phyloP scores from a whole-genome alignment of 2,888 invertebrate genomes.

The Autographa pulchrina region DNA sequence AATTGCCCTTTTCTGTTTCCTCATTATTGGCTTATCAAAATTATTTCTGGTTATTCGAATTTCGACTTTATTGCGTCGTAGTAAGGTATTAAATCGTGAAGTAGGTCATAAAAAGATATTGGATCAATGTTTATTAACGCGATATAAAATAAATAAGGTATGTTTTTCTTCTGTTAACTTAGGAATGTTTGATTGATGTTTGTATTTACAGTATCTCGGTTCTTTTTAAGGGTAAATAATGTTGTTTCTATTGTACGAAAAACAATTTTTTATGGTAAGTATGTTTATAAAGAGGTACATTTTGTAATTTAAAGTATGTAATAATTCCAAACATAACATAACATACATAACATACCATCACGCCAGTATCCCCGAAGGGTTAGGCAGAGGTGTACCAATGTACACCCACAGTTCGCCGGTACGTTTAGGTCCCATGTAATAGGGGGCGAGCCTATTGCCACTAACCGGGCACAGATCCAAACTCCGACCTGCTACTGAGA shows the following conservation, averaged over 20 bases:
- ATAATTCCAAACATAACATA: no score
- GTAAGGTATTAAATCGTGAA: conserved; percentile 1
- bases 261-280: no score
- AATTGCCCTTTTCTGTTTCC: conserved; percentile 49
- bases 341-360: no score
- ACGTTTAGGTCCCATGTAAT: no score
- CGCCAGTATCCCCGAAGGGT: no score
- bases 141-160: conserved; percentile 27
- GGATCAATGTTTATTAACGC: conserved; percentile 43
- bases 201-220: not conserved
- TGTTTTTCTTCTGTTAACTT: conserved; percentile 1
- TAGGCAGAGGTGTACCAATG: no score
- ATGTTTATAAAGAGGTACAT: no score
- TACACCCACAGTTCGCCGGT: no score
- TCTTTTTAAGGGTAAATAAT: not conserved
- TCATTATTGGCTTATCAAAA: conserved; percentile 39
- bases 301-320: no score
- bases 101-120: conserved; percentile 15
- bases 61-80: conserved; percentile 9
- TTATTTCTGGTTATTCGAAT: conserved; percentile 14
- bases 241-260: not conserved
- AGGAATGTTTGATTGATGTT: not conserved
- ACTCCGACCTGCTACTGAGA: no score
- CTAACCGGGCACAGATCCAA: no score
- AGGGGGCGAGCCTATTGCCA: no score